Conservation (phyloP, 2,797 vertebrate genomes). For the Tapera naevia region DNA sequence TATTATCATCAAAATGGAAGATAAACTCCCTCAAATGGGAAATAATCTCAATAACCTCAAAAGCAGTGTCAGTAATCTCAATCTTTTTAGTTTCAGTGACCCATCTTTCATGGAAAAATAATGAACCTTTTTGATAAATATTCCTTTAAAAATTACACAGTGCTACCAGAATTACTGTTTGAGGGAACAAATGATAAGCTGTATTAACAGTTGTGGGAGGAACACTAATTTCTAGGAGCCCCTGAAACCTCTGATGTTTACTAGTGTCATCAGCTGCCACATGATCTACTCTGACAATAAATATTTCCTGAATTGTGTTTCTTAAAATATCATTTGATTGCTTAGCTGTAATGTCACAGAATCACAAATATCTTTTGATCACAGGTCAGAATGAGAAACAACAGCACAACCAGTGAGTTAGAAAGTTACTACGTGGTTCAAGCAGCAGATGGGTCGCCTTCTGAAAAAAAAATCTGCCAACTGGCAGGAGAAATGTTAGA, state of each 20-base stretch:
- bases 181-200: neutral
- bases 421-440: neutral
- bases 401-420: neutral
- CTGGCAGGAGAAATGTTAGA: conserved; percentile 21
- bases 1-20: neutral
- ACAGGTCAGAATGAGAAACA: conserved; percentile 27
- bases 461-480: conserved; percentile 26
- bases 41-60: neutral
- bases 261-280: neutral
- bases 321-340: neutral
- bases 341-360: neutral
- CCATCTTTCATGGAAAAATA: neutral
- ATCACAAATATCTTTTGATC: neutral
- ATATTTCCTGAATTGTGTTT: neutral
- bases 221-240: neutral
- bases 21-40: neutral
- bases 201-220: neutral
- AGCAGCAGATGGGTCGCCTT: conserved; percentile 47
- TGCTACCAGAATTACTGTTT: neutral
- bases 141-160: neutral
- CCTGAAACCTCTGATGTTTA: neutral
- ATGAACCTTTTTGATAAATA: neutral
- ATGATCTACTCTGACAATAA: neutral
- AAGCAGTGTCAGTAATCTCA: neutral
- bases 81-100: neutral